Conservation (phyloP, 2,797 vertebrate genomes). For the Tachyglossus aculeatus region DNA sequence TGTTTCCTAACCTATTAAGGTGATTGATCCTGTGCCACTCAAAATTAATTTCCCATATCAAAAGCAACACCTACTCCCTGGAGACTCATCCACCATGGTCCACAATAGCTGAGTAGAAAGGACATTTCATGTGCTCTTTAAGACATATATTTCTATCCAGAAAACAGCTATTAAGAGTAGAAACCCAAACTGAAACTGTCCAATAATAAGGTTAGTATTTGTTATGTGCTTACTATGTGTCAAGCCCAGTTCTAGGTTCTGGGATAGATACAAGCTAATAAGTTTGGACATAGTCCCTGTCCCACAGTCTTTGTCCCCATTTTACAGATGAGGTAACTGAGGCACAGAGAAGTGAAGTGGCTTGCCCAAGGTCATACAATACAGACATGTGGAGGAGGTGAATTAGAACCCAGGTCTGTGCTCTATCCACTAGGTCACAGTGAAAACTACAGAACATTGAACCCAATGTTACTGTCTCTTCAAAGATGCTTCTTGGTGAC, state of each 20-base stretch:
- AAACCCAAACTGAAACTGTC: too few relatives aligned
- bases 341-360: not conserved
- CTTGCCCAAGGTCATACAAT: not conserved
- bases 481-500: too few relatives aligned
- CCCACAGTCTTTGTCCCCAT: not conserved
- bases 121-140: not conserved
- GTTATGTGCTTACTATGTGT: too few relatives aligned
- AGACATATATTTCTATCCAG: not conserved
- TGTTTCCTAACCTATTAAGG: conserved; percentile 8
- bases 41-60: not conserved
- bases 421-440: too few relatives aligned
- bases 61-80: not conserved
- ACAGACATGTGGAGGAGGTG: too few relatives aligned
- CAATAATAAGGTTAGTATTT: too few relatives aligned
- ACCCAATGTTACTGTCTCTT: too few relatives aligned
- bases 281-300: not conserved
- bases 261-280: not conserved
- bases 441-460: too few relatives aligned
- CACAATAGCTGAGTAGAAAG: not conserved
- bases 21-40: not conserved
- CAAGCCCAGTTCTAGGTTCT: too few relatives aligned
- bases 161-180: not conserved
- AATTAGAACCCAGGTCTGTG: too few relatives aligned
- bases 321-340: too few relatives aligned
- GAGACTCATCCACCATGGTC: not conserved